Conservation (phyloP, 2,113 vertebrate species). For the Potamarius usumacintae region DNA sequence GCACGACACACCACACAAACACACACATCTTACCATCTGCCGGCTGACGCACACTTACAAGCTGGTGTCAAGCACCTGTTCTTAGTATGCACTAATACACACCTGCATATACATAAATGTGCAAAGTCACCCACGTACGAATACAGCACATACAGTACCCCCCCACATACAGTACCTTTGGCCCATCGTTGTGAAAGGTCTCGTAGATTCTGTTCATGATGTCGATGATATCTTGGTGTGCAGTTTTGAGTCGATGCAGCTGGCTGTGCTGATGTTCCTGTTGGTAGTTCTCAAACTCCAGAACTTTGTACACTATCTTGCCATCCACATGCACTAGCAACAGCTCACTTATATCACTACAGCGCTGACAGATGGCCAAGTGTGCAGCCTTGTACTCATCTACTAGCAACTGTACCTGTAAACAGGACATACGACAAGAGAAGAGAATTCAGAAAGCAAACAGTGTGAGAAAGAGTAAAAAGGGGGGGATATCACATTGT, state of each 20-base stretch:
- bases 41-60: conserved; percentile 8
- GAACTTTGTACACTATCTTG: conserved; percentile 76
- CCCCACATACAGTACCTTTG: conserved; percentile 68
- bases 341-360: conserved; percentile 77
- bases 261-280: conserved; percentile 65
- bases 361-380: conserved; percentile 69
- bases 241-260: conserved; percentile 65
- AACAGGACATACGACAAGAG: conserved; percentile 3
- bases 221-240: conserved; percentile 71
- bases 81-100: conserved; percentile 15
- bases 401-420: conserved; percentile 73
- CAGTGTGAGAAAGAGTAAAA: not conserved
- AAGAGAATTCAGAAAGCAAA: not conserved
- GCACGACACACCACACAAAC: conserved; percentile 22
- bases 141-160: not conserved
- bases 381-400: conserved; percentile 79
- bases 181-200: conserved; percentile 78
- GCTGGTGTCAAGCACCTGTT: not conserved
- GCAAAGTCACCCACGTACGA: not conserved
- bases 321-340: conserved; percentile 77
- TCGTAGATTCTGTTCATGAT: conserved; percentile 75
- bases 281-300: conserved; percentile 81
- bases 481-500: not conserved
- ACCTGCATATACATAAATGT: conserved; percentile 15
- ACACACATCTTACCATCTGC: not conserved